Conservation (phyloP, 2,888 invertebrate genomes). For the Epiblema foenella region DNA sequence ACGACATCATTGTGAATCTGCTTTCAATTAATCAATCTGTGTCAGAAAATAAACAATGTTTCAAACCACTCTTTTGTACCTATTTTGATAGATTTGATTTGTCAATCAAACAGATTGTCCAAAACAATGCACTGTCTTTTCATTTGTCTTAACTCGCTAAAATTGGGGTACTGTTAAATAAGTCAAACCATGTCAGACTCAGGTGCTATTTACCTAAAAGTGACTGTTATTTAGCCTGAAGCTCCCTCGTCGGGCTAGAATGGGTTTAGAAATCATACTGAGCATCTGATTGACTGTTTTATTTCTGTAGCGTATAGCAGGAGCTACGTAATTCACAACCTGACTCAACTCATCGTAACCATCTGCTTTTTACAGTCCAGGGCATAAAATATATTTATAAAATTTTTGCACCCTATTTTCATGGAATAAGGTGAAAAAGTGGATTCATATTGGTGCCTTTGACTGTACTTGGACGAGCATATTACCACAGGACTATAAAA, state of each 20-base stretch:
- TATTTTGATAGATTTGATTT: constrained; percentile 35
- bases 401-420: no score
- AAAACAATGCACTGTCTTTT: constrained; percentile 15
- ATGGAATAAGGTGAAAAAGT: no score
- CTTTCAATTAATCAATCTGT: constrained; percentile 32
- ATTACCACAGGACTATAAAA: no score
- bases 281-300: no score
- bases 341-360: no score
- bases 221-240: not conserved
- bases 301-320: no score
- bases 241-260: not conserved
- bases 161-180: constrained; percentile 20
- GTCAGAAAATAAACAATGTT: constrained; percentile 14
- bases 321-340: no score
- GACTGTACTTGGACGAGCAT: no score
- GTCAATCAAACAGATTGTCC: constrained; percentile 25
- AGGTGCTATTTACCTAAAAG: not conserved
- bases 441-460: no score
- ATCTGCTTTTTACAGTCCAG: no score
- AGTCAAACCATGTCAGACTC: constrained; percentile 7
- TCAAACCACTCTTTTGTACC: constrained; percentile 16
- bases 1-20: not conserved
- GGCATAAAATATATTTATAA: no score
- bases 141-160: constrained; percentile 18
- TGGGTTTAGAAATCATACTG: not conserved